A percentile compares a stretch with the other conserved stretches of the same genome.
Conservation (phyloP, 1,140 invertebrate species). For the Elysia chlorotica region DNA sequence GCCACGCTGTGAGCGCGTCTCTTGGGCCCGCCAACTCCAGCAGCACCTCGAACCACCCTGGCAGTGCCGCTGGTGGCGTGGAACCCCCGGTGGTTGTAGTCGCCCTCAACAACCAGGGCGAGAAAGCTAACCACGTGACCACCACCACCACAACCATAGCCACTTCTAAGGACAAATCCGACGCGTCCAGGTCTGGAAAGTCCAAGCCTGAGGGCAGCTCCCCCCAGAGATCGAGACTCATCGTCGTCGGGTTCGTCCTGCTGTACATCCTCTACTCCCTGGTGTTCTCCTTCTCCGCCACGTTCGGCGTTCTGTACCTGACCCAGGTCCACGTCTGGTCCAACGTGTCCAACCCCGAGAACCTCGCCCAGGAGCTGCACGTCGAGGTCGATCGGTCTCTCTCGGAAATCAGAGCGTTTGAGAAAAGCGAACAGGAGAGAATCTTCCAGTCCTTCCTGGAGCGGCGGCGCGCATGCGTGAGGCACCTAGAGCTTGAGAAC, state of each 20-base stretch:
- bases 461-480: slow-evolving; percentile 38
- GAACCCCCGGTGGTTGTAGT: too few relatives aligned
- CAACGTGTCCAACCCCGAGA: slow-evolving; percentile 34
- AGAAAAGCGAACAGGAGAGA: slow-evolving; percentile 34
- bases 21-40: too few relatives aligned
- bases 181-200: too few relatives aligned
- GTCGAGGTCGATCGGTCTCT: slow-evolving; percentile 29
- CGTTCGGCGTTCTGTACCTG: slow-evolving; percentile 41
- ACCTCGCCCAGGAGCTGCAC: slow-evolving; percentile 34
- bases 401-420: slow-evolving; percentile 33
- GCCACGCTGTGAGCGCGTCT: too few relatives aligned
- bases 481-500: slow-evolving; percentile 38
- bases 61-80: slow-evolving; percentile 10
- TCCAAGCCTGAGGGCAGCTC: too few relatives aligned
- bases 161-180: too few relatives aligned
- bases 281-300: slow-evolving; percentile 46
- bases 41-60: not conserved
- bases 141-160: not conserved
- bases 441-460: slow-evolving; percentile 35
- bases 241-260: slow-evolving; percentile 30
- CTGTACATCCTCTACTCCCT: slow-evolving; percentile 48
- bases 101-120: slow-evolving; percentile 26
- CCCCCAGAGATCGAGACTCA: slow-evolving; percentile 26
- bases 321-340: slow-evolving; percentile 31
- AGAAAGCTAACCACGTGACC: slow-evolving; percentile 2